Evolutionary conservation across 2,888 invertebrate species (phyloP), one percentile per base, ranked within the genome.

Genomic region (Drosophila testacea): DNA sequence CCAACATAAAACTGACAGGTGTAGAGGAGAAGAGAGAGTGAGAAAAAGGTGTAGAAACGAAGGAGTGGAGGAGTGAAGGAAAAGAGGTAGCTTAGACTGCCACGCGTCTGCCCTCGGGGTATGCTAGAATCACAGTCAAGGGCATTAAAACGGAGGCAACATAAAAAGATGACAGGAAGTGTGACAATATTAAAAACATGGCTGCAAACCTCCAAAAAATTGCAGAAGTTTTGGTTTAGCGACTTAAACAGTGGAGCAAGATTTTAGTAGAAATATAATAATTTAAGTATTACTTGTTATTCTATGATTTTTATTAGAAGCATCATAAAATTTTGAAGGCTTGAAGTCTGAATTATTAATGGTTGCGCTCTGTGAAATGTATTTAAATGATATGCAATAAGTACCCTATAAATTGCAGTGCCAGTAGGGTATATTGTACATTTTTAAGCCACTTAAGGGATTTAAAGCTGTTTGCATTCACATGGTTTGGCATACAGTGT

Each of bases 391-490:
- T 13, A 28, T 41, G 27, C 27, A 52, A 11, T 42, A 10, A 10
- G 34, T 27, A 55, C 55, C 55, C 42, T 34, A 27, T 44, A 55
- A 55, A 44, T 44, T 32, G 11, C 34, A 27, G 5, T 2, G 22
- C 0, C 34, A 3, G 22, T 13, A 1, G 27, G 34, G 55, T 36
- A 44, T 7, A 13, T 28, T 9, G 6, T 1, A 10, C 13, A 6
- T n/a, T 42, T 28, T n/a, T 55, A 56, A 77, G 51, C 50, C 36
- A 61, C 41, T 64, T 60, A 60, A 44, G 32, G 44, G 36, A 61
- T 54, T 79, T 69, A 75, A 76, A 56, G 54, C 61, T 60, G 54
- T 65, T 59, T 59, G 54, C 5, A 27, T 32, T n/a, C 52, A 36
- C 38, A 7, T 48, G 47, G 46, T 39, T 52, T 38, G 39, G 22